Percentiles rank a stretch among this genome's conserved stretches.
Conservation (phyloP, 2,888 invertebrate genomes). For the Rhorus exstirpatorius region DNA sequence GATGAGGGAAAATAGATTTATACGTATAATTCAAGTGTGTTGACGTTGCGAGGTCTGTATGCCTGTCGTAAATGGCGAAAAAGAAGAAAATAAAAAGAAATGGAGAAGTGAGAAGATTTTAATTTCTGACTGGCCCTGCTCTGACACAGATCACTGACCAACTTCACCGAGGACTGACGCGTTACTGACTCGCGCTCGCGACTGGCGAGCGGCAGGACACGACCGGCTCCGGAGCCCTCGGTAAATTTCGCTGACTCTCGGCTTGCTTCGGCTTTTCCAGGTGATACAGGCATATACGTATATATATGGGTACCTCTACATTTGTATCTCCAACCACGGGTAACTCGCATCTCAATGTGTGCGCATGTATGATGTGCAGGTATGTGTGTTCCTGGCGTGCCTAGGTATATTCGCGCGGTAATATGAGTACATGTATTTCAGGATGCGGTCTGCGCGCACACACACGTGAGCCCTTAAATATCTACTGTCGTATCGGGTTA, state of each 20-base stretch:
- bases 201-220: conserved; percentile 75
- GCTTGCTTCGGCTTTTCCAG: conserved; percentile 43
- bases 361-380: neutral
- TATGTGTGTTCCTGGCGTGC: neutral
- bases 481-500: neutral
- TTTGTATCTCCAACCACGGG: conserved; percentile 7
- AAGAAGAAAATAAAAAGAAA: neutral
- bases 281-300: conserved; percentile 20
- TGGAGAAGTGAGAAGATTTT: neutral
- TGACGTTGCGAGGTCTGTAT: no score
- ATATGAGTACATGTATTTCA: no score
- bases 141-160: conserved; percentile 82
- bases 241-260: conserved; percentile 73
- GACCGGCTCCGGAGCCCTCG: conserved; percentile 77
- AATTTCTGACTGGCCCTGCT: conserved; percentile 76
- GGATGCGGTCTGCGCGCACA: no score
- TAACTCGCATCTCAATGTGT: neutral
- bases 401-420: no score
- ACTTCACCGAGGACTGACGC: conserved; percentile 82
- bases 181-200: conserved; percentile 79
- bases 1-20: neutral
- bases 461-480: neutral
- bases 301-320: conserved; percentile 37
- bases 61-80: neutral
- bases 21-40: neutral